Base-by-base conservation (phyloP, 2,888 invertebrate species). In the Dicranocentrus wangi region DNA sequence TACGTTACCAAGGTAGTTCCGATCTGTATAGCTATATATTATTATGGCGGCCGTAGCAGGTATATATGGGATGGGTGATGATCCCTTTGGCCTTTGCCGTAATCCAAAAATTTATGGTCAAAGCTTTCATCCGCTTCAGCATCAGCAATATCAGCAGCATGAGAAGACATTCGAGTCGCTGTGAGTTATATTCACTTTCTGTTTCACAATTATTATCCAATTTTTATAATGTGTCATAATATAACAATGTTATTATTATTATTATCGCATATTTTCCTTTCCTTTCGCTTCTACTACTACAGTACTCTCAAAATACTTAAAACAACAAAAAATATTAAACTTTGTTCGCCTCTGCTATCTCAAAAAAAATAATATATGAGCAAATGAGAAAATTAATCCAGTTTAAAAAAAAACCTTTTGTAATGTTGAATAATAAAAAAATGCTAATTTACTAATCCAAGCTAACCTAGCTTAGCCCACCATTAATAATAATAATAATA, bases 11-110 rank as follows among this genome's bases (percentile, higher is more conserved):
- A n/a, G n/a, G n/a, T n/a, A n/a, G n/a, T n/a, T n/a, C n/a, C n/a
- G n/a, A n/a, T n/a, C n/a, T n/a, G n/a, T n/a, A n/a, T n/a, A n/a
- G n/a, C n/a, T n/a, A n/a, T n/a, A n/a, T n/a, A n/a, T n/a, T n/a
- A 77, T 61, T 55, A 87, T 87, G 87, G 87, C 87, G 68, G 87
- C 87, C 55, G 87, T 87, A n/a, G 87, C 87, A 80, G 87, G 87
- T 63, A 87, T 87, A 70, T 87, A 87, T 79, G 87, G 87, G 13
- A 85, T 87, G 85, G 87, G 87, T 47, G 87, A 87, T 76, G 87
- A 87, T 75, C 86, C 86, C 63, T 87, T 87, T 83, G 86, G 86
- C 60, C 76, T 86, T 65, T 86, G 85, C 78, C 82, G 85, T 55
- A 85, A 84, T 72, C 86, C 84, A 61, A 86, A 86, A 83, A 82